These are phyloP conservation scores for Scopus umbretta DNA, from an alignment of 2,113 vertebrate species.

Conservation along the genomic window DNA sequence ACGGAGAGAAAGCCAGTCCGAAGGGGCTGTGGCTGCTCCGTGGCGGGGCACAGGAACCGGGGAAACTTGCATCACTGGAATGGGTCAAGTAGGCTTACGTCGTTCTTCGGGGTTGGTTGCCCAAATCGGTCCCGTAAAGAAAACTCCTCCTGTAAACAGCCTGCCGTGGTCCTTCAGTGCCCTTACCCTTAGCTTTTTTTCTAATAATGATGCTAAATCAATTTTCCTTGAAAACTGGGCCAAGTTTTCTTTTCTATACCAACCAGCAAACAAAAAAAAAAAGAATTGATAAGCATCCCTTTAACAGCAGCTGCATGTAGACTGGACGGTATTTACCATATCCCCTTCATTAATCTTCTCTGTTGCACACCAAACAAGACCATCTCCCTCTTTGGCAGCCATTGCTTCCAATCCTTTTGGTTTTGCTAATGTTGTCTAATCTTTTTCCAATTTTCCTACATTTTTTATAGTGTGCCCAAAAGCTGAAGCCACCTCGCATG, in stretches of 20 bases:
- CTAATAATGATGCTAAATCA: neutral
- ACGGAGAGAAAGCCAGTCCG: rapidly evolving
- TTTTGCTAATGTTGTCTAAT: neutral
- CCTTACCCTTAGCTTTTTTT: neutral
- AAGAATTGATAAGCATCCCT: neutral
- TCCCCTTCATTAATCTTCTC: neutral
- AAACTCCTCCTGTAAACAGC: neutral
- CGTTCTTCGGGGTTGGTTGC: neutral
- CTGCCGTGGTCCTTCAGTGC: rapidly evolving
- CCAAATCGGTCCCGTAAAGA: neutral
- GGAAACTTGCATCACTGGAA: neutral
- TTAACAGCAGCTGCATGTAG: neutral
- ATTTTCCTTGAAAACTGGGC: neutral
- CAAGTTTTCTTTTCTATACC: neutral
- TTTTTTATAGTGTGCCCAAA: neutral
- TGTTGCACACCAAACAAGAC: neutral
- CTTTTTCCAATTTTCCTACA: neutral
- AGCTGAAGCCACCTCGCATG: rapidly evolving
- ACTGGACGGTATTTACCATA: neutral
- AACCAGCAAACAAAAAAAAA: neutral
- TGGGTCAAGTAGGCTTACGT: neutral
- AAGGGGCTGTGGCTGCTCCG: neutral
- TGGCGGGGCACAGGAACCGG: neutral
- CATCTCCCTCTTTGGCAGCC: neutral
- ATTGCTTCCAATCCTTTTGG: neutral